Base-by-base conservation (phyloP, 2,797 vertebrate genomes). In the Botia kubotai region DNA sequence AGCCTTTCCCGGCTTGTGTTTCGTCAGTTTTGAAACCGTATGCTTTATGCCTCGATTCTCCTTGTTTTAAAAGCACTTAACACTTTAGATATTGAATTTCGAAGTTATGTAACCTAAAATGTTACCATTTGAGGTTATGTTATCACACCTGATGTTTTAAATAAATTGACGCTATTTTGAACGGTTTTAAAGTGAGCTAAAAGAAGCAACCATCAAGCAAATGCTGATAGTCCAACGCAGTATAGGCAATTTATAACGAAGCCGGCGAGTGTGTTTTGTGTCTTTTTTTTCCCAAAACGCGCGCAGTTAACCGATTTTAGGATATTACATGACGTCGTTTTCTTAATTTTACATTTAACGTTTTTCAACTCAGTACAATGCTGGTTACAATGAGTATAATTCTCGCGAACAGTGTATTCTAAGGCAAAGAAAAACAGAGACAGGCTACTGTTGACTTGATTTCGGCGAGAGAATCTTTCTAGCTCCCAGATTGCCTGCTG, bases 1-100 rank as follows among this genome's bases (percentile, higher is more conserved):
- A 84, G 84, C 39, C 81, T 84, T 79, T 66, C 80, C 83, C 84
- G 60, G 57, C 72, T 69, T 75, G 71, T 14, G 19, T 62, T 50
- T 70, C 67, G 19, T 50, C 39, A n/a, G 17, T 69, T 60, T 75
- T 4, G 13, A 50, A 29, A 23, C 14, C n/a, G 57, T 16, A 29
- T 53, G 43, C 26, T 72, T 52, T 33, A 58, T 29, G 12, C 21
- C 16, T 26, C 13, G 1, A 16, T 69, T n/a, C 36, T 1, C 16
- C 16, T 23, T 6, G 7, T 29, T 17, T 29, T 53, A 12, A 23
- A 57, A 21, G 53, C 53, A 66, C 62, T 4, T 21, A 12, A 23
- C 19, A 60, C 19, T 26, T 29, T 29, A 23, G 3, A 77, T 52
- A 6, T 48, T 58, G 3, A 4, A 48, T 33, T 46, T 5, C 19